phyloP scores from a whole-genome alignment of 2,888 invertebrate genomes.

The Lobophora halterata region DNA sequence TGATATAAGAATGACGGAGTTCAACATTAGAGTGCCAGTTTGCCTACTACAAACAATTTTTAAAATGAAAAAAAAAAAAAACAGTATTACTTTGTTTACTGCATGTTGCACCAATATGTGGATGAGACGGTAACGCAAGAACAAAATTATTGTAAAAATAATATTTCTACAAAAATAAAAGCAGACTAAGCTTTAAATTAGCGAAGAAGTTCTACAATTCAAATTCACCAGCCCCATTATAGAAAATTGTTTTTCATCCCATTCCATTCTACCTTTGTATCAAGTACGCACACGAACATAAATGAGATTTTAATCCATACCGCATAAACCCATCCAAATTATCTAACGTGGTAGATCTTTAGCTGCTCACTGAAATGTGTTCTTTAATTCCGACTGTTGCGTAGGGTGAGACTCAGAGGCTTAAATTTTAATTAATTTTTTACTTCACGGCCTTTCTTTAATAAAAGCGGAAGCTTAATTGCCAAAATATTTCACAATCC shows the following conservation, averaged over 20 bases:
- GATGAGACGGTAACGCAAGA: too few species aligned
- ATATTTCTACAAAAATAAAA: background rate
- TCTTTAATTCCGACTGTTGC: constrained; percentile 63
- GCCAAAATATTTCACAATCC: constrained; percentile 69
- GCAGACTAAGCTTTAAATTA: constrained; percentile 1
- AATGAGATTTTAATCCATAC: constrained; percentile 51
- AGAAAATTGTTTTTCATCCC: constrained; percentile 14
- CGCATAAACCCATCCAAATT: constrained; percentile 67
- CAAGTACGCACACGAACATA: constrained; percentile 40
- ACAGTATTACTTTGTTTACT: too few species aligned
- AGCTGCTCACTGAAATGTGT: constrained; percentile 72
- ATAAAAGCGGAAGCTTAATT: constrained; percentile 63
- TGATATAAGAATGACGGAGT: constrained; percentile 63
- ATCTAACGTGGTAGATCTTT: constrained; percentile 72
- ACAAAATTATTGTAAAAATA: too few species aligned
- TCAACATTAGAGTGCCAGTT: constrained; percentile 36
- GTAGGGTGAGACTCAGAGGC: constrained; percentile 59
- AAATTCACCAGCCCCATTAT: constrained; percentile 7
- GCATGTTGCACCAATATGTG: constrained; percentile 3
- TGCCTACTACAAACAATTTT: too few species aligned
- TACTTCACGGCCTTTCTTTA: constrained; percentile 67
- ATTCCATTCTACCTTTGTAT: constrained; percentile 8
- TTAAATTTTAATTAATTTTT: constrained; percentile 78
- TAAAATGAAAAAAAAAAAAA: too few species aligned
- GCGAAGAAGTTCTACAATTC: constrained; percentile 6